A percentile compares a stretch with the other conserved stretches of the same genome.
phyloP scores from a whole-genome alignment of 2,113 vertebrate species.

The Amazona guildingii region DNA sequence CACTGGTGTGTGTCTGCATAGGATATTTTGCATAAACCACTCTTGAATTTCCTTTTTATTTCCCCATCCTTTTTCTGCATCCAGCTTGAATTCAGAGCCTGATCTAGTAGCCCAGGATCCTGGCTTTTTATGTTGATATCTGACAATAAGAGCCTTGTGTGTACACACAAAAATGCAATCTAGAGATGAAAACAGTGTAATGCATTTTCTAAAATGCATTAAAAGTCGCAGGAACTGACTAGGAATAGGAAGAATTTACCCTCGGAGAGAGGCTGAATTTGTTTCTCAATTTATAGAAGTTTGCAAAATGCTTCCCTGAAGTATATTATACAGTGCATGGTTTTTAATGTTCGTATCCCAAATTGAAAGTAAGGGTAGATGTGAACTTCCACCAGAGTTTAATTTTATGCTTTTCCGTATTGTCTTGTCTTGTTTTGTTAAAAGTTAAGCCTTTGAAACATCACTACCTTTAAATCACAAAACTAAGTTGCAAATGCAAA shows the following conservation, averaged over 20 bases:
- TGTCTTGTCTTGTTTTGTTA: neutral
- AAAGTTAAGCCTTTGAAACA: neutral
- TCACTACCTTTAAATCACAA: neutral
- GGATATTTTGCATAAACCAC: neutral
- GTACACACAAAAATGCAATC: neutral
- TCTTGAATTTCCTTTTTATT: neutral
- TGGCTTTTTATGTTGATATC: neutral
- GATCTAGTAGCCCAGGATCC: neutral
- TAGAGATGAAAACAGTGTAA: neutral
- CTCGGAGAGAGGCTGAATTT: neutral
- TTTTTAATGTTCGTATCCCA: neutral
- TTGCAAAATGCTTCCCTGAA: neutral
- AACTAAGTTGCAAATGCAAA: neutral
- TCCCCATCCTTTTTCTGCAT: neutral
- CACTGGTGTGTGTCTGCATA: neutral
- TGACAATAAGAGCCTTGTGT: neutral
- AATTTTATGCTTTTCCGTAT: neutral
- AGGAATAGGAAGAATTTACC: neutral
- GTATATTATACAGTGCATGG: rapidly evolving
- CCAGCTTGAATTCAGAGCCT: neutral
- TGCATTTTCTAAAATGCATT: neutral
- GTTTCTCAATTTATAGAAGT: neutral
- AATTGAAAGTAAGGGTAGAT: neutral
- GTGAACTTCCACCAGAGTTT: neutral
- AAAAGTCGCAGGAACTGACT: neutral